These are phyloP conservation scores for Zosterops japonicus DNA, from an alignment of 2,113 vertebrate genomes.

Conservation along the genomic window DNA sequence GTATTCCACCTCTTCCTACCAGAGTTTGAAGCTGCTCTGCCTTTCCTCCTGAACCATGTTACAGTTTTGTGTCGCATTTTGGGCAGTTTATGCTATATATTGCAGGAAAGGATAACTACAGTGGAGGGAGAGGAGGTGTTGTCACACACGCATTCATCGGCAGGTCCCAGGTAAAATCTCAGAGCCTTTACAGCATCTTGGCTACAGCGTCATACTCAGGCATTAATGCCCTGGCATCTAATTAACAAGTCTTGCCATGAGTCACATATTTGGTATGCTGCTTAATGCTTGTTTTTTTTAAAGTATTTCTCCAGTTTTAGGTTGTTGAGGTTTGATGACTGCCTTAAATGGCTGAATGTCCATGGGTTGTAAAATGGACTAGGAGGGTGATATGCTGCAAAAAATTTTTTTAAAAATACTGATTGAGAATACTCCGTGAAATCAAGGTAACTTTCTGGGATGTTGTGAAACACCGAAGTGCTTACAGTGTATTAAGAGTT, in stretches of 20 bases:
- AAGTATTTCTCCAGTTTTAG: neutral
- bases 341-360: neutral
- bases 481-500: neutral
- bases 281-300: neutral
- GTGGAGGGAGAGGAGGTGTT: neutral
- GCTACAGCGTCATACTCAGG: neutral
- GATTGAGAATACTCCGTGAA: neutral
- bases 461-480: neutral
- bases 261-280: neutral
- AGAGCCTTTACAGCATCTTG: neutral
- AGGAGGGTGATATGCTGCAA: neutral
- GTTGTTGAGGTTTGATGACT: neutral
- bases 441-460: neutral
- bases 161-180: neutral
- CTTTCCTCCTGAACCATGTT: rapidly evolving
- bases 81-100: neutral
- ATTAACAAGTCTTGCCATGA: rapidly evolving
- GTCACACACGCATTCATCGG: neutral
- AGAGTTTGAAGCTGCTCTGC: neutral
- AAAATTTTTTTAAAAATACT: neutral
- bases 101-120: neutral
- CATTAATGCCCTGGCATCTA: neutral
- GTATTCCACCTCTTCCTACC: neutral
- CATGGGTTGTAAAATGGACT: neutral
- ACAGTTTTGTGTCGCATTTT: neutral